Base-by-base conservation (phyloP, 2,888 invertebrate genomes). In the Callyntrura guangdongensis region DNA sequence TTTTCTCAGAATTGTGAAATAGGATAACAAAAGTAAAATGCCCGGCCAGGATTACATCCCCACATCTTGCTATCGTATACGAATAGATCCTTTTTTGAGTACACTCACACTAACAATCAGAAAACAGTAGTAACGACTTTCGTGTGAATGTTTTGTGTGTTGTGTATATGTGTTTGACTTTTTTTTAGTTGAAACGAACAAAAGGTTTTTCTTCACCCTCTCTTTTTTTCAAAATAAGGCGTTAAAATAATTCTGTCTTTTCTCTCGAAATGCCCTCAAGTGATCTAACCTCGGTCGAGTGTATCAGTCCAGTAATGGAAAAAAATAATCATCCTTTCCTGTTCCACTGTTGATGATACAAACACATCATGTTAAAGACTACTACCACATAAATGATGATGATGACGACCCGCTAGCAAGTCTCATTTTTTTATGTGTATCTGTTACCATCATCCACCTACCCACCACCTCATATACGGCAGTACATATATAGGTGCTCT, bases 181-280 rank as follows among this genome's bases (percentile, higher is more conserved):
- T 8, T 61, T 20, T 20, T n/a, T 1, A 61, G 8, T 36, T 14
- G 1, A 36, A 36, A 36, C 36, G 36, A 36, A 36, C 36, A 36
- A 36, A 36, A 6, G 36, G 36, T 9, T 69, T 2, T 36, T 67
- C 22, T 45, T n/a, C n/a, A n/a, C n/a, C 56, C 56, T 56, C 20
- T 61, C 61, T 36, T 36, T 81, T 61, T 36, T 61, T 36, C 25
- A 25, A 56, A n/a, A 27, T 53, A 79, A 59, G 49, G 25, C 56
- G 36, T 17, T 67, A 81, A 53, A 81, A 87, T n/a, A 59, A 17
- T 22, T 6, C n/a, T 6, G 12, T 64, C 45, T 61, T 72, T 61
- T 27, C 47, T 69, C 45, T 69, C 25, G 77, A 49, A 84, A 86
- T 90, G 90, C 90, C 90, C 90, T 90, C 45, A 20, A 86, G 90